phyloP scores from a whole-genome alignment of 2,797 vertebrate species.

The Limosa lapponica region DNA sequence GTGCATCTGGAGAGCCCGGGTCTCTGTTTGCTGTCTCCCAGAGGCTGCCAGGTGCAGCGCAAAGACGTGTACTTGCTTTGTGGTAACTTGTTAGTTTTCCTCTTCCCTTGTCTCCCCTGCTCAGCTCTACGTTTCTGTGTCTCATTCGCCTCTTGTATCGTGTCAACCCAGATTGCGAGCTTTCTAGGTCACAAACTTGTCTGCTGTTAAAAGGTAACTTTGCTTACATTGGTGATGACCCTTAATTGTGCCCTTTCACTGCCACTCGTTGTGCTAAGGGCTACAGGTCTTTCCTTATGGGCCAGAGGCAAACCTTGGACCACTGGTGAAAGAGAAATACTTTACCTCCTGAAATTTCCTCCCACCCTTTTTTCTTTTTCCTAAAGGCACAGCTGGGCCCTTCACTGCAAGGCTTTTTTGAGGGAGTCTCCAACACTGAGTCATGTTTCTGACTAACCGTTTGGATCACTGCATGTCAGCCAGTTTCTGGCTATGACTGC shows the following conservation, averaged over 20 bases:
- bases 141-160: background rate
- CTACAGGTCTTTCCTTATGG: accelerated
- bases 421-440: constrained; percentile 36
- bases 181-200: background rate
- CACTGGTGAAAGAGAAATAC: background rate
- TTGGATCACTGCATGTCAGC: constrained; percentile 12
- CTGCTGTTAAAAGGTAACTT: background rate
- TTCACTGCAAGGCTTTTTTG: background rate
- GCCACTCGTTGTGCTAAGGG: background rate
- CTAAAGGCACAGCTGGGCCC: background rate
- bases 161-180: background rate
- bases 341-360: background rate
- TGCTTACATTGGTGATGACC: accelerated
- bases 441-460: constrained; percentile 22
- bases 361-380: background rate
- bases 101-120: background rate
- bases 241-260: accelerated
- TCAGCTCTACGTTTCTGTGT: background rate
- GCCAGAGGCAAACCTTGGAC: background rate
- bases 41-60: background rate
- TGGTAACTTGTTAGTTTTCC: background rate
- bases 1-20: accelerated
- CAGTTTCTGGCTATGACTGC: constrained; percentile 3
- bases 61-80: background rate
- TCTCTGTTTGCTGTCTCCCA: background rate